Conservation (phyloP, 2,113 vertebrate genomes). For the Lophotis ruficrista region DNA sequence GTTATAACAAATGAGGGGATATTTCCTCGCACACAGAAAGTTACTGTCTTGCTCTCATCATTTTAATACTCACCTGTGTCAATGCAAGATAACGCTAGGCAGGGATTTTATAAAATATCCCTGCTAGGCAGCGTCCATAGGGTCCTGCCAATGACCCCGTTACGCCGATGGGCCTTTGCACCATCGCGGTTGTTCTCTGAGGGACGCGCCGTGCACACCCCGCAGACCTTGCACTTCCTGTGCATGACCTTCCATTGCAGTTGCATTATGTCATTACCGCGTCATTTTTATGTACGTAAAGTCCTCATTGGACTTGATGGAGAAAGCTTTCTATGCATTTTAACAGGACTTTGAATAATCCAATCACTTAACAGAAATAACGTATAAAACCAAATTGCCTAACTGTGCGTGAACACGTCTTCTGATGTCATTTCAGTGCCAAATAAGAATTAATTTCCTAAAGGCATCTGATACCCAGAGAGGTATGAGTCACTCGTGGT, state of each 20-base stretch:
- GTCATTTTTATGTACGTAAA: background rate
- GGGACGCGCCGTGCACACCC: accelerated
- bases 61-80: background rate
- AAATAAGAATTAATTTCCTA: constrained; percentile 47
- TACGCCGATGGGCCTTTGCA: accelerated
- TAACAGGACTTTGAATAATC: background rate
- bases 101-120: background rate
- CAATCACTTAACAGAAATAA: background rate
- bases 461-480: background rate
- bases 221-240: background rate
- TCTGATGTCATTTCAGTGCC: constrained; percentile 9
- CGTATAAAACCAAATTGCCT: background rate
- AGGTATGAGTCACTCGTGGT: constrained; percentile 14
- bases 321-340: background rate
- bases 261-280: background rate
- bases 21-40: background rate
- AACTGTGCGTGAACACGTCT: background rate
- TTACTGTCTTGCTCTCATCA: background rate
- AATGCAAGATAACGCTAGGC: background rate
- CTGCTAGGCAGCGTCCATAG: background rate
- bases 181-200: background rate
- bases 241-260: background rate
- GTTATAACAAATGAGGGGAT: background rate
- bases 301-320: background rate
- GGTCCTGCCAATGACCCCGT: background rate